phyloP scores from a whole-genome alignment of 2,113 vertebrate species.

The Lepus europaeus region DNA sequence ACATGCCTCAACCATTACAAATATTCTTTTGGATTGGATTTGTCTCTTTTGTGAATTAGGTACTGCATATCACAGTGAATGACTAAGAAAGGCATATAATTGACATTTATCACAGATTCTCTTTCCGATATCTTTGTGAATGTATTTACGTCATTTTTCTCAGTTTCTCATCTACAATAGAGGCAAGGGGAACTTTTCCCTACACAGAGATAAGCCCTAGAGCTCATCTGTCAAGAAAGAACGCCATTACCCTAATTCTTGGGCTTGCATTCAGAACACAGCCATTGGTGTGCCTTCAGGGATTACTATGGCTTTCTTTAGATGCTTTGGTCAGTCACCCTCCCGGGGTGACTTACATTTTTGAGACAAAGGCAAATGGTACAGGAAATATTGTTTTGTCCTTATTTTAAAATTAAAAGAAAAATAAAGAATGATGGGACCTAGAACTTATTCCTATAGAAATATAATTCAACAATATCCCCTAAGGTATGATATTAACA shows the following conservation, averaged over 20 bases:
- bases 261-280: background rate
- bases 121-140: background rate
- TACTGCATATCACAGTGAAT: background rate
- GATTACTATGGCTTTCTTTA: background rate
- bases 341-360: rapidly evolving
- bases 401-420: background rate
- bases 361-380: rapidly evolving
- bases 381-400: background rate
- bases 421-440: background rate
- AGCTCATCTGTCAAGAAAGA: background rate
- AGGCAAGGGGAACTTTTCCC: background rate
- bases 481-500: background rate
- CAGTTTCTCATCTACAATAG: background rate
- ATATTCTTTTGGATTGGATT: background rate
- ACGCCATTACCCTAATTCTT: background rate
- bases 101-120: background rate
- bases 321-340: background rate
- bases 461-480: background rate
- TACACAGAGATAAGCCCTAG: rapidly evolving
- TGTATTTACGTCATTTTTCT: background rate
- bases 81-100: background rate
- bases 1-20: background rate
- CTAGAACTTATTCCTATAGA: background rate
- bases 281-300: background rate
- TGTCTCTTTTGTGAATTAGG: background rate